Conservation (phyloP, 2,113 vertebrate genomes). For the Ranitomeya variabilis region DNA sequence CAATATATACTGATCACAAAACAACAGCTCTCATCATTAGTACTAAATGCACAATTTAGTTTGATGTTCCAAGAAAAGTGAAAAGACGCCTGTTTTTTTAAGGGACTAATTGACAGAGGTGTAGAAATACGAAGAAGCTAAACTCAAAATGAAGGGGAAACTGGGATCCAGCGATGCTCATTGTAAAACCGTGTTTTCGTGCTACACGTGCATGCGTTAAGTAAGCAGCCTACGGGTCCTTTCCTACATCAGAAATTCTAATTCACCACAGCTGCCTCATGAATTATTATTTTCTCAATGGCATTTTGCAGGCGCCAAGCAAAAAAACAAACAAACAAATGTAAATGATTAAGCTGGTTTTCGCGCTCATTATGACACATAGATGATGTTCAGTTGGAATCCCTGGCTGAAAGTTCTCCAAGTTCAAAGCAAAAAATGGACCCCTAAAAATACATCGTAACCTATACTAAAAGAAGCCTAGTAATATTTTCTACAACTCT, state of each 20-base stretch:
- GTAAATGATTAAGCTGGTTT: conserved; percentile 46
- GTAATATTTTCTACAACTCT: not conserved
- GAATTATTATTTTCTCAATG: conserved; percentile 58
- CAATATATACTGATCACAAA: conserved; percentile 55
- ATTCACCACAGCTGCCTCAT: conserved; percentile 59
- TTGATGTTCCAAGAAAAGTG: conserved; percentile 59
- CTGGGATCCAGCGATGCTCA: conserved; percentile 54
- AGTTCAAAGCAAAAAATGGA: not conserved
- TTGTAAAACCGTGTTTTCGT: conserved; percentile 60
- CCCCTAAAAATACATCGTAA: conserved; percentile 8
- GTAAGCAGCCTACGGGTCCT: conserved; percentile 58
- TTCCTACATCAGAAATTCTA: conserved; percentile 57
- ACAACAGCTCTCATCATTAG: conserved; percentile 58
- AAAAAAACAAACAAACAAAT: conserved; percentile 54
- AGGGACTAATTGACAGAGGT: conserved; percentile 59
- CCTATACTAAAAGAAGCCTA: not conserved
- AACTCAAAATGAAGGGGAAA: conserved; percentile 55
- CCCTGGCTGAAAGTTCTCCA: not conserved
- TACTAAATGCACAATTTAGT: conserved; percentile 59
- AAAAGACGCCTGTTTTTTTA: conserved; percentile 59
- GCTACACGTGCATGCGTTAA: conserved; percentile 58
- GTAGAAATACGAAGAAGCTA: conserved; percentile 59
- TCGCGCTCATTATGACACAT: conserved; percentile 41
- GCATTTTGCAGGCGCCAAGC: conserved; percentile 55
- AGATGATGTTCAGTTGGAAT: conserved; percentile 37